These are phyloP conservation scores for Scophthalmus maximus DNA, from an alignment of 2,113 vertebrate genomes.

Conservation along the genomic window DNA sequence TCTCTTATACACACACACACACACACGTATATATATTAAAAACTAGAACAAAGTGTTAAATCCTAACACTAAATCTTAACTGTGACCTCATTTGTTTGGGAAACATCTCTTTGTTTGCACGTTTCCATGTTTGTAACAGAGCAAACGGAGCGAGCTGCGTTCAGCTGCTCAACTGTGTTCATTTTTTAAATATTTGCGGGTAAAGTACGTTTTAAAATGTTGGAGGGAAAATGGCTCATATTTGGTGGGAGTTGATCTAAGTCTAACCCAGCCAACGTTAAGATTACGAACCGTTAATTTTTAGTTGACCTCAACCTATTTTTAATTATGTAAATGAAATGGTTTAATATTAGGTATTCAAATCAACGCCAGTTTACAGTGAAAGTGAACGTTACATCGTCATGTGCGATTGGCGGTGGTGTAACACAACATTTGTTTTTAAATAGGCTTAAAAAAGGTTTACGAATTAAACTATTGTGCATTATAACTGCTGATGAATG, in stretches of 20 bases:
- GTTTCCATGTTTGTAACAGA: background rate
- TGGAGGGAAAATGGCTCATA: background rate
- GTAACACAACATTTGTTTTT: too few species aligned
- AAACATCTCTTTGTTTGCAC: background rate
- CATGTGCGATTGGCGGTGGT: background rate
- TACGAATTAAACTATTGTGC: too few species aligned
- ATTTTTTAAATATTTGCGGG: background rate
- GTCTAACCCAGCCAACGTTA: background rate
- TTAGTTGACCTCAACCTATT: too few species aligned
- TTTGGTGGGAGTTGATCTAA: background rate
- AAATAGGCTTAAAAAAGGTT: too few species aligned
- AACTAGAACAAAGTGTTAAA: too few species aligned
- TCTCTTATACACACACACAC: background rate
- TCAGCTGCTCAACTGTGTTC: background rate
- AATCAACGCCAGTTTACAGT: too few species aligned
- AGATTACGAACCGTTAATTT: too few species aligned
- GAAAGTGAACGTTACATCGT: too few species aligned
- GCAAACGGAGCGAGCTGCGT: background rate
- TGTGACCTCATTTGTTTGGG: rapidly evolving
- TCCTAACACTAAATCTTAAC: background rate
- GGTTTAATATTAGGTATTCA: too few species aligned
- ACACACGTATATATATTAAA: too few species aligned
- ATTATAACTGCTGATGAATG: too few species aligned
- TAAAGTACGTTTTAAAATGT: background rate
- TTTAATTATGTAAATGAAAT: too few species aligned